Evolutionary conservation across 2,113 vertebrate species (phyloP).

Genomic region (Cyanoliseus patagonus): DNA sequence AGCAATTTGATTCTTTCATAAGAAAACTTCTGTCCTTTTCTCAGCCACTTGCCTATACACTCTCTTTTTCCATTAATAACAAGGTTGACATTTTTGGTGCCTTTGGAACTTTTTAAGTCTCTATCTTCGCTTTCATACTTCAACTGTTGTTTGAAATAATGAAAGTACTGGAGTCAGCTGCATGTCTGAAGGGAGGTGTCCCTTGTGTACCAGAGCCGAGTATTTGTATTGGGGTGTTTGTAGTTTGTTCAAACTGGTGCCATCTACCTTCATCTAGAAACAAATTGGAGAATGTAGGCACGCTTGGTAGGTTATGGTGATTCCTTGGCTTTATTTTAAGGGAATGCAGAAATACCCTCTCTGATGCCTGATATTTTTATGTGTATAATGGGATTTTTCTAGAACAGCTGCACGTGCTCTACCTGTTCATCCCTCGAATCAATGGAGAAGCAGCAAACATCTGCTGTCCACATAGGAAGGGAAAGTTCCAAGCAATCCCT

Average conservation of each 20-base stretch:
- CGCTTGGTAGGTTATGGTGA: background rate
- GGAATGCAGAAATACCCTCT: background rate
- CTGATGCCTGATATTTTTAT: background rate
- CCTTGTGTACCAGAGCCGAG: background rate
- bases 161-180: background rate
- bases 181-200: background rate
- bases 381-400: background rate
- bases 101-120: slow-evolving; percentile 51
- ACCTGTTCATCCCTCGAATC: background rate
- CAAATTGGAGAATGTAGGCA: background rate
- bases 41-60: background rate
- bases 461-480: fast-evolving
- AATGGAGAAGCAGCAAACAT: background rate
- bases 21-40: slow-evolving; percentile 6
- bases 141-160: background rate
- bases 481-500: background rate
- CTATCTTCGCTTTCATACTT: slow-evolving; percentile 34
- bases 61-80: slow-evolving; percentile 37
- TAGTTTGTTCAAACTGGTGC: background rate
- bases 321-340: background rate
- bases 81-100: slow-evolving; percentile 50
- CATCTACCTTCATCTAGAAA: background rate
- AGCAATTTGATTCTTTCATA: background rate
- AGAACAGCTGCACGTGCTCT: background rate
- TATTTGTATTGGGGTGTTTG: background rate